Conservation (phyloP, 2,797 vertebrate genomes). For the Aselliscus stoliczkanus region DNA sequence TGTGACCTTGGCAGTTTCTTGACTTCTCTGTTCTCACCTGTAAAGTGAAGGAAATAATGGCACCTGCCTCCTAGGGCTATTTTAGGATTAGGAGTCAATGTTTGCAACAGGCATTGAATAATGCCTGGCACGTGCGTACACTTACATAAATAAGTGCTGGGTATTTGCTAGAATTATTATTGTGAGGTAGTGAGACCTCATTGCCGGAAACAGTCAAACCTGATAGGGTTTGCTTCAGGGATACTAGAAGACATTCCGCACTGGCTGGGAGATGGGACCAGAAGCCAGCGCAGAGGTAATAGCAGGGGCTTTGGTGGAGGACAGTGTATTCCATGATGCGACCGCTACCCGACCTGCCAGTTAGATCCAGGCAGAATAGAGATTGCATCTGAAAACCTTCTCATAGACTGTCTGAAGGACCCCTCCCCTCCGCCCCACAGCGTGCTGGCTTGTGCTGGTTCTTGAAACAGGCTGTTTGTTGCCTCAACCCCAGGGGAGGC, state of each 20-base stretch:
- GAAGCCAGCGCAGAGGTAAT: neutral
- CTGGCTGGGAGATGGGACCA: neutral
- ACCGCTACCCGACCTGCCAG: neutral
- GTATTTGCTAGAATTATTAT: neutral
- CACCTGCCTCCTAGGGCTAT: neutral
- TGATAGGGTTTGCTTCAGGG: neutral
- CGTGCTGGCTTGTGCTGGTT: neutral
- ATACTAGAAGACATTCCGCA: neutral
- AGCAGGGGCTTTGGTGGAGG: neutral
- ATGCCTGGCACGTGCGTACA: neutral
- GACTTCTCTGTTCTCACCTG: neutral
- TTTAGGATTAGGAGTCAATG: neutral
- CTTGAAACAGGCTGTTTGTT: neutral
- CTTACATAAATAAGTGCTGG: accelerated
- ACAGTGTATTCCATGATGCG: neutral
- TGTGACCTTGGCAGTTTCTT: neutral
- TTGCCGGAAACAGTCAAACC: neutral
- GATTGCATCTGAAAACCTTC: neutral
- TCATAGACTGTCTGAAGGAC: neutral
- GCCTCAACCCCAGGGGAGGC: neutral
- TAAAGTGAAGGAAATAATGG: neutral
- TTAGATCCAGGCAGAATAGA: neutral
- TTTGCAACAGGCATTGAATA: neutral
- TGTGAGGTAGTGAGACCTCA: neutral
- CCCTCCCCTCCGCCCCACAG: neutral